These are phyloP conservation scores for Mesitornis unicolor DNA, from an alignment of 2,113 vertebrate species.

Conservation along the genomic window DNA sequence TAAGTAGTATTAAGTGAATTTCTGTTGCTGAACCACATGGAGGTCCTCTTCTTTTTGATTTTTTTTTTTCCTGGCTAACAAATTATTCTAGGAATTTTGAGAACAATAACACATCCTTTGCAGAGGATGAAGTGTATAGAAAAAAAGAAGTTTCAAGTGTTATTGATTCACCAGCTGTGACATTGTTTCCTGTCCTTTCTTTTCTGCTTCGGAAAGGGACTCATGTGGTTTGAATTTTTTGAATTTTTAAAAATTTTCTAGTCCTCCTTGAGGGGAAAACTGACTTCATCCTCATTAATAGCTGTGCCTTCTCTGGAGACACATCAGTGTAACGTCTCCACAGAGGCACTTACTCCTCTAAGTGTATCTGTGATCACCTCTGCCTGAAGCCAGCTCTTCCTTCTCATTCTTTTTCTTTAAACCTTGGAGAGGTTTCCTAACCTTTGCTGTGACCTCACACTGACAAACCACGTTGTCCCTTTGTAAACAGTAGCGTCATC, in stretches of 20 bases:
- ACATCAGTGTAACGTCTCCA: background rate
- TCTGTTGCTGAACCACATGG: background rate
- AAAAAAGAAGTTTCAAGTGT: background rate
- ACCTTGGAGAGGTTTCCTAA: background rate
- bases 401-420: background rate
- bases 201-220: background rate
- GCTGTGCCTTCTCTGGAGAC: background rate
- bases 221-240: background rate
- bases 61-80: background rate
- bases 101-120: background rate
- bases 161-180: background rate
- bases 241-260: background rate
- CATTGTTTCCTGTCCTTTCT: background rate
- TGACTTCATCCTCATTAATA: background rate
- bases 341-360: background rate
- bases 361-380: background rate
- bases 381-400: background rate
- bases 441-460: background rate
- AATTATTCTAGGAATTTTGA: background rate
- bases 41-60: background rate
- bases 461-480: background rate
- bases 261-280: background rate
- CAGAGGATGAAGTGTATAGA: background rate
- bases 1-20: conserved; percentile 21
- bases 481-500: background rate